Conservation (phyloP, 2,797 vertebrate genomes). For the Notolabrus celidotus region DNA sequence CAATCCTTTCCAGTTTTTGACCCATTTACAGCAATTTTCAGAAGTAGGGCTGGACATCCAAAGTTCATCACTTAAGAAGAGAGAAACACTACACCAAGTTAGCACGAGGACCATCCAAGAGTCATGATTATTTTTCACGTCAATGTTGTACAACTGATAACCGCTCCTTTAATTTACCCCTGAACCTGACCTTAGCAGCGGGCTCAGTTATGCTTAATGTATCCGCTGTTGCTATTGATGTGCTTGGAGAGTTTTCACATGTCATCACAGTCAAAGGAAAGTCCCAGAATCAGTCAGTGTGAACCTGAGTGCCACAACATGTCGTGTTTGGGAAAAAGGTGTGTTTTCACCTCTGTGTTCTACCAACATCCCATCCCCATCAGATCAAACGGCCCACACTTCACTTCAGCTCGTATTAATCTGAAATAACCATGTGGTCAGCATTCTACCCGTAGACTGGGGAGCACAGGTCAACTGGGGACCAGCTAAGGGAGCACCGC, state of each 20-base stretch:
- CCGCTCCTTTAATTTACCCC: slow-evolving; percentile 20
- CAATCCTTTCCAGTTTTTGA: slow-evolving; percentile 41
- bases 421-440: too few species aligned
- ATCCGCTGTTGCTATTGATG: slow-evolving; percentile 27
- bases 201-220: slow-evolving; percentile 21
- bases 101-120: slow-evolving; percentile 48
- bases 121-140: slow-evolving; percentile 55
- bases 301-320: background rate
- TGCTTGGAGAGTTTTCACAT: slow-evolving; percentile 32
- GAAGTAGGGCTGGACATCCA: slow-evolving; percentile 45
- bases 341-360: slow-evolving; percentile 1
- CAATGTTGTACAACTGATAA: slow-evolving; percentile 39
- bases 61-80: slow-evolving; percentile 56
- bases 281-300: slow-evolving; percentile 4
- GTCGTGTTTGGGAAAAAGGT: slow-evolving; percentile 11
- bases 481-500: too few species aligned
- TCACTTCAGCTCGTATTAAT: too few species aligned
- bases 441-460: too few species aligned
- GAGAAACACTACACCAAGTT: slow-evolving; percentile 28
- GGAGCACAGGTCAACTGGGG: too few species aligned
- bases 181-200: slow-evolving; percentile 27
- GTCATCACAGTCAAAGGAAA: slow-evolving; percentile 37
- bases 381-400: too few species aligned
- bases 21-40: slow-evolving; percentile 45
- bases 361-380: background rate